Evolutionary conservation across 64 coral and sea anemone species (phyloP), one percentile per base, ranked within the genome.

Genomic region (Dendronephthya gigantea): DNA sequence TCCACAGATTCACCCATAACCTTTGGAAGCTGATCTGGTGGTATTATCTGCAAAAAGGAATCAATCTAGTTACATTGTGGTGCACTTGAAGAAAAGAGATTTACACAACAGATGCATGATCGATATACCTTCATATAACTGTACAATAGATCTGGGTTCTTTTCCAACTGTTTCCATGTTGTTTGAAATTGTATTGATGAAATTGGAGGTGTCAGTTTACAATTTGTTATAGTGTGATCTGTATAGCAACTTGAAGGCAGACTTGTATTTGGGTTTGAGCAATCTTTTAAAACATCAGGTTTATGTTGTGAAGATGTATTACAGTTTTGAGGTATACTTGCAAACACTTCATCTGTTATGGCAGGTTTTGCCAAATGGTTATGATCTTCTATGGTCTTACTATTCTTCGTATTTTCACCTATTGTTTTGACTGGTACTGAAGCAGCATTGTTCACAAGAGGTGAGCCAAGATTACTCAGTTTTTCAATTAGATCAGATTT

Each of bases 141-240:
- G 6, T 62, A 62, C 25, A 62, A 62, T 62, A 62, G 25, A 62
- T 62, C 82, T 40, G 83, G 82, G 41, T 85, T 88, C 62, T 76
- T 76, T 32, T 92, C 82, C 35, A 92, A 83, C 25, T 45, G 32
- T 85, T 87, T 92, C 90, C 90, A 92, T 40, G 83, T 86, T 32
- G 86, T 51, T 68, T 92, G 86, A 84, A 92, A 87, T 51, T 92
- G 90, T 22, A 83, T 84, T 35, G 90, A 92, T 7, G 81, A 62
- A 62, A 62, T 22, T 15, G 55, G 55, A 62, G 55, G 19, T 62
- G 25, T 27, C 55, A 62, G 55, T 7, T 62, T 23, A 19, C 19
- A 62, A 62, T 13, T 62, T 27, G 25, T 27, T 62, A 27, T 19
- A 62, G 7, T 23, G 25, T 23, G 17, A 62, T 62, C 25, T 23